Evolutionary conservation across 2,113 vertebrate species (phyloP), one percentile per base, ranked within the genome.

Genomic region (Acrocephalus arundinaceus): DNA sequence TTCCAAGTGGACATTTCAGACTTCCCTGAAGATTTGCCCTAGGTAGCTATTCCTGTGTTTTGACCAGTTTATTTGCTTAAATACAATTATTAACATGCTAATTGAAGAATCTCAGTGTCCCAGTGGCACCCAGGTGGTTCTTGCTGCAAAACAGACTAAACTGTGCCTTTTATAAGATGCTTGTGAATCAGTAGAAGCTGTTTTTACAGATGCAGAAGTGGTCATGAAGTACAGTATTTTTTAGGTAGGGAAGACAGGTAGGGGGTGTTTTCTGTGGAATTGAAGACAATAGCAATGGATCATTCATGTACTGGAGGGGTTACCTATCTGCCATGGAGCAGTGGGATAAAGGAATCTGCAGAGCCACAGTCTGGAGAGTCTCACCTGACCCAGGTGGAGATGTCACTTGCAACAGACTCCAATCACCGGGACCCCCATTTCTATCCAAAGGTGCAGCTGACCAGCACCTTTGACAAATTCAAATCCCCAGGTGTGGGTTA

Each of bases 401-500:
- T 14, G 11, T 63, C 12, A 15, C 22, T 82, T 82, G 46, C 19
- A 59, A 17, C 7, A 85, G 18, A 23, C 3, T 27, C 58, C 30
- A 28, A 7, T 35, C 2, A 4, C 20, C 33, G 9, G 39, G 25
- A 49, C 13, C 35, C 35, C 3, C 2, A 5, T 27, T 0, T 2
- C 33, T 59, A 22, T 33, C 37, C 27, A 28, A 59, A 72, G 39
- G 35, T 35, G 35, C 1, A 4, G 18, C 27, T 1, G 7, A 75
- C 22, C 31, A 58, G 25, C 6, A 12, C 2, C 11, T 85, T 48
- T 41, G 46, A 20, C 37, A 54, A 31, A 57, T 30, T 65, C 61
- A 55, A 86, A 51, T 63, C 24, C 21, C 3, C 4, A 33, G 21
- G 7, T 68, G 10, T 7, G 7, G 8, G 23, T 39, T 55, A 25